Base-by-base conservation (phyloP, 2,888 invertebrate genomes). In the Timema cristinae region DNA sequence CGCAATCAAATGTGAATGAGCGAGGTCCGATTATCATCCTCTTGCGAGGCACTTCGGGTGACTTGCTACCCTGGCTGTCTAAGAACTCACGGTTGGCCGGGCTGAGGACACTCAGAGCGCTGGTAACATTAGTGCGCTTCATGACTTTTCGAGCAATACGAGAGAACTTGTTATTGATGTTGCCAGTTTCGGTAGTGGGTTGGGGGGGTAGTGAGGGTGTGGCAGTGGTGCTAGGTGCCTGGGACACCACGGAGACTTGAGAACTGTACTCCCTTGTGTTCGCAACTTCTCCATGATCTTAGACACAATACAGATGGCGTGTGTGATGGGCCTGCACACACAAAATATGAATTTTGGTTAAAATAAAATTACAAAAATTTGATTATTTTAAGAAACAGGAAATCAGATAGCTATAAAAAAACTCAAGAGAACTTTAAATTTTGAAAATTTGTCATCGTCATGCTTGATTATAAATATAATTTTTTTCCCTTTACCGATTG, bases 251-350 rank as follows among this genome's bases (percentile, higher is more conserved):
- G 10, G 72, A 72, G 16, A 66, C 66, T 15, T 61, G 66, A 32
- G 70, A 68, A 9, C 75, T 72, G 59, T 69, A 76, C 67, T 76
- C 77, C n/a, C n/a, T n/a, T n/a, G n/a, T n/a, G n/a, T n/a, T 71
- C 79, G 77, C 70, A 79, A 74, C 72, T 78, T 78, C 77, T 91
- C 89, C 87, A 91, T 91, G 78, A 92, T 91, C 81, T 91, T 91
- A 82, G 91, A 90, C 81, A 92, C 92, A 84, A 92, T 91, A 89
- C 89, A 79, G 92, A 92, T 74, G 91, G 91, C 85, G 89, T 87
- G 85, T 91, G 90, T 74, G 90, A 91, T 83, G 90, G 89, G 82
- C 91, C 91, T 90, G 83, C 61, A 82, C 82, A 76, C n/a, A n/a
- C n/a, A n/a, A n/a, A 63, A 63, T 32, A 63, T 32, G 32, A 13